Evolutionary conservation across 2,888 invertebrate genomes (phyloP).

Genomic region (Elmis aenea): DNA sequence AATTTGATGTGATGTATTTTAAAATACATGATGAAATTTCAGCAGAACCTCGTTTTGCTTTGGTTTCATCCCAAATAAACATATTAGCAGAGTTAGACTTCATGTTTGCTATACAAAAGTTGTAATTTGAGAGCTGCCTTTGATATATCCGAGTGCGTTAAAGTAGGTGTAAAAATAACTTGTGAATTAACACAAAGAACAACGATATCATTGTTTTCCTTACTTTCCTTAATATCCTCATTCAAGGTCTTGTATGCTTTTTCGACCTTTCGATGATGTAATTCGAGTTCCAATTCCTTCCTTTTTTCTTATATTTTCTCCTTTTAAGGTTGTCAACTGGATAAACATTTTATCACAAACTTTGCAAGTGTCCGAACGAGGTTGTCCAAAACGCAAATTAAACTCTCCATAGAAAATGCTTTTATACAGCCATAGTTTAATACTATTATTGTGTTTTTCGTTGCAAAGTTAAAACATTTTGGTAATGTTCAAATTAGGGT

Average conservation of each 20-base stretch:
- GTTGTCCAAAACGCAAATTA: neutral
- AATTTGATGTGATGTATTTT: constrained; percentile 11
- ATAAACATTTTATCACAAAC: neutral
- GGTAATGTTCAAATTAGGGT: neutral
- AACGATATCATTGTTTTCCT: neutral
- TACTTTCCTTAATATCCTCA: neutral
- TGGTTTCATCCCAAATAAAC: constrained; percentile 18
- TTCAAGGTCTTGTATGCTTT: neutral
- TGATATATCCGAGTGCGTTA: constrained; percentile 7
- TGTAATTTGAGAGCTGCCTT: constrained; percentile 10
- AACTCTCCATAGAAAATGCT: neutral
- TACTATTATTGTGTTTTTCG: too few species aligned
- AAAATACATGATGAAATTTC: constrained; percentile 20
- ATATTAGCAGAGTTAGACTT: constrained; percentile 11
- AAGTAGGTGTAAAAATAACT: neutral
- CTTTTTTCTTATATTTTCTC: neutral
- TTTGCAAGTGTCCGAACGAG: neutral
- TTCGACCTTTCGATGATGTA: neutral
- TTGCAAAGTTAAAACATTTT: neutral
- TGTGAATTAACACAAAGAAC: neutral
- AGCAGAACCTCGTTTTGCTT: constrained; percentile 16
- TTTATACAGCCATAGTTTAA: neutral
- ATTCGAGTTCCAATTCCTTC: neutral
- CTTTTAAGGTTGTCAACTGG: neutral
- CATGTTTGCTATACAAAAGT: constrained; percentile 12